A percentile compares a stretch with the other conserved stretches of the same genome.
phyloP scores from a whole-genome alignment of 1,140 invertebrate species.

The Macrosteles quadrilineatus region DNA sequence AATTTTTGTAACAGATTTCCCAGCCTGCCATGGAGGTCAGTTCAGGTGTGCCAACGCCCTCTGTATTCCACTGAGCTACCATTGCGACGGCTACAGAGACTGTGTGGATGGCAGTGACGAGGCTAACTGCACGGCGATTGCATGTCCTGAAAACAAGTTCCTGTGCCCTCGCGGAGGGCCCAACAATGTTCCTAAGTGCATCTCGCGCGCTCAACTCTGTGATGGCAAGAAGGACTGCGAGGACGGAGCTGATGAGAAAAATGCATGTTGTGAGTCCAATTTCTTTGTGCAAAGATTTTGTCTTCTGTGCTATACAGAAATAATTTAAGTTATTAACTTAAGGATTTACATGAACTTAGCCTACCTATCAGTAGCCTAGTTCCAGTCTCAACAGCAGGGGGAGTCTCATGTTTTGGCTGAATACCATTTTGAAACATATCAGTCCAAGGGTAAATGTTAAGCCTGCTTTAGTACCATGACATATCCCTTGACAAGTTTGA shows the following conservation, averaged over 20 bases:
- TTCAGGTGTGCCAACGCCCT: slow-evolving; percentile 92
- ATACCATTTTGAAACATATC: too few relatives aligned
- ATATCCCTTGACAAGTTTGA: too few relatives aligned
- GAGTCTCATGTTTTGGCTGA: too few relatives aligned
- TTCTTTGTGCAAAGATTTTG: too few relatives aligned
- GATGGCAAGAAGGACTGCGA: slow-evolving; percentile 87
- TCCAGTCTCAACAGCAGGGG: too few relatives aligned
- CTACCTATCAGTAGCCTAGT: too few relatives aligned
- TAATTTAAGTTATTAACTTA: too few relatives aligned
- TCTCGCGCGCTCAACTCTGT: slow-evolving; percentile 83
- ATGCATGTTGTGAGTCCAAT: slow-evolving; percentile 77
- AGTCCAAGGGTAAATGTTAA: too few relatives aligned
- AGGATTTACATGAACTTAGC: too few relatives aligned
- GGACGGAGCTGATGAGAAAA: slow-evolving; percentile 87
- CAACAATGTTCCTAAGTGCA: slow-evolving; percentile 78
- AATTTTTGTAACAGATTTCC: too few relatives aligned
- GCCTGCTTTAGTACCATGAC: too few relatives aligned
- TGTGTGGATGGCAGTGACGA: slow-evolving; percentile 89
- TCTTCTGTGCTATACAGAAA: too few relatives aligned
- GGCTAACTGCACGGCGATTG: slow-evolving; percentile 82
- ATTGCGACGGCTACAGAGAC: slow-evolving; percentile 81
- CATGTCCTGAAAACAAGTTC: slow-evolving; percentile 91
- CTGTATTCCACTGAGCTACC: slow-evolving; percentile 84
- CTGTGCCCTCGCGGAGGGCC: slow-evolving; percentile 76
- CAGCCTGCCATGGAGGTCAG: slow-evolving; percentile 85